A percentile compares a stretch with the other conserved stretches of the same genome.
Conservation (phyloP, 2,113 vertebrate genomes). For the Antidorcas marsupialis region DNA sequence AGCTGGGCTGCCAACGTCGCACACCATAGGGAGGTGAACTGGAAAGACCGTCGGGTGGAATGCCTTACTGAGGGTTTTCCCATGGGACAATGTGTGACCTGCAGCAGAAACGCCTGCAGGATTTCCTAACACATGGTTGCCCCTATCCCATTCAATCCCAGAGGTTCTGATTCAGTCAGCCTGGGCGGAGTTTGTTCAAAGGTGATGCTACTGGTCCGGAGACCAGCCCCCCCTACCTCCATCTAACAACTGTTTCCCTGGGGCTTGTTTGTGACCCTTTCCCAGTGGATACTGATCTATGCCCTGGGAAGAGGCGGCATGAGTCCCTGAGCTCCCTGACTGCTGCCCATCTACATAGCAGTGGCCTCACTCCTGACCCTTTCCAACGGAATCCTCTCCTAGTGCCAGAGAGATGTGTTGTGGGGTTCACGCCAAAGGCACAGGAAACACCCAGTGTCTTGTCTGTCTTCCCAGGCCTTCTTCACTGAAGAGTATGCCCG, state of each 20-base stretch:
- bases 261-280: neutral
- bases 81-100: fast-evolving
- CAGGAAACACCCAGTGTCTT: neutral
- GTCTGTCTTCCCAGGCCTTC: slow-evolving; percentile 87
- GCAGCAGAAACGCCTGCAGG: neutral
- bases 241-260: neutral
- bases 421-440: fast-evolving
- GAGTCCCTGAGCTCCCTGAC: neutral
- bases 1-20: neutral
- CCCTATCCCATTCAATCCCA: neutral
- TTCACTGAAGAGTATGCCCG: slow-evolving; percentile 92
- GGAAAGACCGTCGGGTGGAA: fast-evolving
- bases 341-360: no score
- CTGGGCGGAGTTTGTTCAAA: neutral
- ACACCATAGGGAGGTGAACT: fast-evolving
- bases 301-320: neutral
- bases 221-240: fast-evolving
- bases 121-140: neutral
- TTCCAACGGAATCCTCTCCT: neutral
- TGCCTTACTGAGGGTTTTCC: neutral
- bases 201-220: neutral
- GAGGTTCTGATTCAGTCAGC: neutral
- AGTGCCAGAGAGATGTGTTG: neutral
- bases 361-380: neutral
- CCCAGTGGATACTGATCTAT: neutral